Evolutionary conservation across 1,140 invertebrate genomes (phyloP), one percentile per base, ranked within the genome.

Genomic region (Oryctes rhinoceros): DNA sequence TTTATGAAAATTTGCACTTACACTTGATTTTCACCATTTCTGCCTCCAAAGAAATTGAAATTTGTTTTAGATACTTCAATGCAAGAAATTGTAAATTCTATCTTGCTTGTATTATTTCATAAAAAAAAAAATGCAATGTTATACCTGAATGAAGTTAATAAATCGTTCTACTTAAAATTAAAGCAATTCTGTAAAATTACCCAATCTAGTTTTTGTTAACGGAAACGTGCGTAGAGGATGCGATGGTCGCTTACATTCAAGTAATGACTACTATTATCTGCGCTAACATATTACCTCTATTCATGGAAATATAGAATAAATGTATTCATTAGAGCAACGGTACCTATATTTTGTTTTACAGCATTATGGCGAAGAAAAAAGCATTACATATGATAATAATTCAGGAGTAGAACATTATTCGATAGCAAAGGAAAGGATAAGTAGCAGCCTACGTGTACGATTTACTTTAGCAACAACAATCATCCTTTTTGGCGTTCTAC

Each of bases 251-350:
- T 53, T 53, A 11, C 49, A 11, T 53, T 15, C 49, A 53, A n/a
- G 11, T 53, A 53, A 53, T 53, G 49, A 53, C n/a, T 53, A 10
- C 49, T 53, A 53, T 53, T 53, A 53, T 53, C 3, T 53, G n/a
- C n/a, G 49, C 49, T n/a, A 53, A 53, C 49, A 15, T 53, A 53
- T 53, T 53, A 53, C 49, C n/a, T 53, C 11, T 53, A 53, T 53
- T n/a, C 49, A 53, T 53, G 49, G 13, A n/a, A 53, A 53, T 53
- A 53, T 53, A 53, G n/a, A 53, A 53, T 53, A n/a, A 53, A 53
- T 53, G 49, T 53, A 53, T 15, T 59, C 18, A 59, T 18, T 59
- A 59, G 24, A 30, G 24, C 53, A 59, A 59, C 53, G 15, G 15
- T 59, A 30, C 24, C 24, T 30, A 59, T 59, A 59, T 59, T 59